These are phyloP conservation scores for Mystacides longicornis DNA, from an alignment of 2,888 invertebrate genomes.

Conservation along the genomic window DNA sequence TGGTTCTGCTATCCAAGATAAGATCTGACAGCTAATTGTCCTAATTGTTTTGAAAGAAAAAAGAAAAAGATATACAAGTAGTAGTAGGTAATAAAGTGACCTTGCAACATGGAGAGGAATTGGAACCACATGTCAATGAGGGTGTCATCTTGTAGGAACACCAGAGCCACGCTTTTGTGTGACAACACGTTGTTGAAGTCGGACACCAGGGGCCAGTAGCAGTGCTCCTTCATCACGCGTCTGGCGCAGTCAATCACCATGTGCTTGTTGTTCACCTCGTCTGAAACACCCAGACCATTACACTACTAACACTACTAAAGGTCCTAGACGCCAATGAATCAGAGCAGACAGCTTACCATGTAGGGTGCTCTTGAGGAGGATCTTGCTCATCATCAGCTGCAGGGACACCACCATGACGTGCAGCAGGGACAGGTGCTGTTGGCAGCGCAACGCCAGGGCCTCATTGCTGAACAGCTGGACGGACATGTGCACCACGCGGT, in stretches of 20 bases:
- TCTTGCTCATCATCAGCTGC: conserved; percentile 88
- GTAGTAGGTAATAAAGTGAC: conserved; percentile 35
- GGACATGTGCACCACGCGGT: conserved; percentile 95
- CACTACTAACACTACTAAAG: too few species aligned
- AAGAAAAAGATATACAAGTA: neutral
- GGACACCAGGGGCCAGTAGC: conserved; percentile 96
- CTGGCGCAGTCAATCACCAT: conserved; percentile 88
- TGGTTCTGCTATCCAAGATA: too few species aligned
- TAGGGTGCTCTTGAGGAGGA: conserved; percentile 77
- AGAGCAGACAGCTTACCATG: conserved; percentile 67
- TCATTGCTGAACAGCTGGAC: conserved; percentile 96
- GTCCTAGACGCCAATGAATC: too few species aligned
- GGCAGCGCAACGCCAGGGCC: conserved; percentile 82
- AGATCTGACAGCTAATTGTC: neutral
- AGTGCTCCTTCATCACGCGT: conserved; percentile 93
- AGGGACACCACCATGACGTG: conserved; percentile 90
- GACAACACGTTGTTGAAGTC: conserved; percentile 95
- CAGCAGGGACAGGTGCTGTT: conserved; percentile 79
- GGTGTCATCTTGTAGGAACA: conserved; percentile 81
- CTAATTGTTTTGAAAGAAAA: neutral
- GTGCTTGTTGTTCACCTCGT: conserved; percentile 73
- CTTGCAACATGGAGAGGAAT: conserved; percentile 91
- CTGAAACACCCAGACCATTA: conserved; percentile 37
- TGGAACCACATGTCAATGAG: conserved; percentile 95
- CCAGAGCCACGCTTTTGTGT: conserved; percentile 82